Evolutionary conservation across 1,140 invertebrate genomes (phyloP).

Genomic region (Drosophila pruinosa): DNA sequence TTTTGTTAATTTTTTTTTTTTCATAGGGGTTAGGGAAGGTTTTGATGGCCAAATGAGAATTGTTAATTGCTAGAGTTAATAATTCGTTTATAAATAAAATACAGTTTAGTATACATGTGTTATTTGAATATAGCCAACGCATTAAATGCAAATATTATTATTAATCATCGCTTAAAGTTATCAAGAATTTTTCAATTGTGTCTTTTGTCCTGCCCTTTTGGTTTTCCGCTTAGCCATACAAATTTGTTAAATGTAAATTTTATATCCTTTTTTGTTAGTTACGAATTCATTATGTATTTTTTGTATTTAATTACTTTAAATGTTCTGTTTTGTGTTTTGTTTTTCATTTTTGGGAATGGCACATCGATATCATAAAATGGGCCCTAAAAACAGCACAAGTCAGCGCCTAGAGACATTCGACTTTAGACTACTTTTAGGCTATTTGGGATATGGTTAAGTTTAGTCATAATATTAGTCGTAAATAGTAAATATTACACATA

Average conservation of each 20-base stretch:
- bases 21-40: background rate
- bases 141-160: conserved; percentile 76
- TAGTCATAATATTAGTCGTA: conserved; percentile 43
- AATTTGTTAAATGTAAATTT: conserved; percentile 55
- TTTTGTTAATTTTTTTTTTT: conserved; percentile 17
- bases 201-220: conserved; percentile 44
- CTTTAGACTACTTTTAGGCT: conserved; percentile 73
- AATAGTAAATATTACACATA: conserved; percentile 22
- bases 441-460: conserved; percentile 74
- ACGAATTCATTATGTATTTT: conserved; percentile 34
- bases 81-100: conserved; percentile 64
- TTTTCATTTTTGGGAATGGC: conserved; percentile 64
- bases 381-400: conserved; percentile 69
- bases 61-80: conserved; percentile 48
- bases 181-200: conserved; percentile 36
- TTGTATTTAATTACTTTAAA: conserved; percentile 17
- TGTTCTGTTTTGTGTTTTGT: conserved; percentile 10
- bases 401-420: conserved; percentile 42
- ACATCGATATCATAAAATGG: conserved; percentile 74
- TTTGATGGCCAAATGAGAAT: conserved; percentile 44
- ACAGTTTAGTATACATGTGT: conserved; percentile 63
- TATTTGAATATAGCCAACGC: conserved; percentile 58
- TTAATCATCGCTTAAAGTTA: conserved; percentile 45
- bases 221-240: conserved; percentile 44
- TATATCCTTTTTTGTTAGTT: conserved; percentile 10